Base-by-base conservation (phyloP, 1,140 invertebrate species). In the Anadara kagoshimensis region DNA sequence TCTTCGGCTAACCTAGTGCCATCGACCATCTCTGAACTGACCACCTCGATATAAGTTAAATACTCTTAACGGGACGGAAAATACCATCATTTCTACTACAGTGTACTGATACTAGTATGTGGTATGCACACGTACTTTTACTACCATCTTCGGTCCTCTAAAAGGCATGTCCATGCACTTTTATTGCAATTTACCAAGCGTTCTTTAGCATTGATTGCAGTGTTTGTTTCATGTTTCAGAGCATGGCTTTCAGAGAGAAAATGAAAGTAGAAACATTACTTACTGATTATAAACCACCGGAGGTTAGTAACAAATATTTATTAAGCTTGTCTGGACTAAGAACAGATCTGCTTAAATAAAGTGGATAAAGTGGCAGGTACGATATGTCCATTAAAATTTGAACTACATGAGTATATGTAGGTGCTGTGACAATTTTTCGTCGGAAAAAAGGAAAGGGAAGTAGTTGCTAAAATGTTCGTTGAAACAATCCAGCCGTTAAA, bases 161-260 rank as follows among this genome's bases (percentile, higher is more conserved):
- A n/a, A n/a, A n/a, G n/a, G n/a, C n/a, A n/a, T n/a, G n/a, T n/a
- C 18, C 22, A 2, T 29, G 20, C 16, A 11, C 18, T 54, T 12
- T 1, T 26, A 44, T 44, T 63, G 18, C 16, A 61, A 26, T 63
- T 18, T 51, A 3, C 51, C 26, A 26, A 18, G 16, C n/a, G n/a
- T n/a, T n/a, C n/a, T n/a, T n/a, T n/a, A n/a, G n/a, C n/a, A n/a
- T n/a, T n/a, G n/a, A n/a, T n/a, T n/a, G n/a, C n/a, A n/a, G n/a
- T n/a, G 5, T 22, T 12, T 62, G 36, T n/a, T 62, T 89, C 0
- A 24, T 36, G 29, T 71, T 90, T 41, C 81, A 95, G 95, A 95
- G 94, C 1, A 84, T 95, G 85, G 91, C 92, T 81, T 96, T 94
- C 94, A 90, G 94, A 43, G 92, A 94, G 81, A 93, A 93, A 83